These are phyloP conservation scores for Palythoa grandiflora DNA, from an alignment of 92 coral and sea anemone species.

Conservation along the genomic window DNA sequence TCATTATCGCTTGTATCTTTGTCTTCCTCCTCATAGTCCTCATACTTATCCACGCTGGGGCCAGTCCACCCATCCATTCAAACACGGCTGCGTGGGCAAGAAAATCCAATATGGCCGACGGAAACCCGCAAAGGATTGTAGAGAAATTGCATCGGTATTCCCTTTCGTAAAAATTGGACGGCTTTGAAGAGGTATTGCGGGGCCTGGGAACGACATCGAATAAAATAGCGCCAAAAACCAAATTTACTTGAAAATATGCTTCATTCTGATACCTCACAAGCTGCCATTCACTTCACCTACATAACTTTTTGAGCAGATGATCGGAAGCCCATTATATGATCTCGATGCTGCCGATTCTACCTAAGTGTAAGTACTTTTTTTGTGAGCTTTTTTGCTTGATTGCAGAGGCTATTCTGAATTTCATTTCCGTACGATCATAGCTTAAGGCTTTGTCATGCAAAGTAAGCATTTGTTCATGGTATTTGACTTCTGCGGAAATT, in stretches of 20 bases:
- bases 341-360: slow-evolving; percentile 4
- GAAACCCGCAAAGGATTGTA: neutral
- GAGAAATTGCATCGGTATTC: neutral
- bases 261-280: slow-evolving; percentile 33
- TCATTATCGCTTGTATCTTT: neutral
- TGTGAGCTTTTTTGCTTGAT: slow-evolving; percentile 37
- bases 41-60: neutral
- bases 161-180: neutral
- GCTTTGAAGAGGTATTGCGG: neutral
- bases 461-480: slow-evolving; percentile 31
- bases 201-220: neutral
- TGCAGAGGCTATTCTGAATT: slow-evolving; percentile 18
- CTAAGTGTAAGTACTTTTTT: slow-evolving; percentile 10
- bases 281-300: slow-evolving; percentile 41
- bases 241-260: no score
- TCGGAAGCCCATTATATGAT: neutral
- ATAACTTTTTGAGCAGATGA: slow-evolving; percentile 1
- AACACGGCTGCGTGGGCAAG: no score
- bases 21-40: slow-evolving; percentile 16
- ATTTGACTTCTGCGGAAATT: slow-evolving; percentile 34
- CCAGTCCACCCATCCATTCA: no score
- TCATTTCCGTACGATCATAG: slow-evolving; percentile 43
- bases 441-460: slow-evolving; percentile 42
- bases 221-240: no score
- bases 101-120: neutral